Conservation (phyloP, 2,113 vertebrate species). For the Sterrhoptilus dennistouni region DNA sequence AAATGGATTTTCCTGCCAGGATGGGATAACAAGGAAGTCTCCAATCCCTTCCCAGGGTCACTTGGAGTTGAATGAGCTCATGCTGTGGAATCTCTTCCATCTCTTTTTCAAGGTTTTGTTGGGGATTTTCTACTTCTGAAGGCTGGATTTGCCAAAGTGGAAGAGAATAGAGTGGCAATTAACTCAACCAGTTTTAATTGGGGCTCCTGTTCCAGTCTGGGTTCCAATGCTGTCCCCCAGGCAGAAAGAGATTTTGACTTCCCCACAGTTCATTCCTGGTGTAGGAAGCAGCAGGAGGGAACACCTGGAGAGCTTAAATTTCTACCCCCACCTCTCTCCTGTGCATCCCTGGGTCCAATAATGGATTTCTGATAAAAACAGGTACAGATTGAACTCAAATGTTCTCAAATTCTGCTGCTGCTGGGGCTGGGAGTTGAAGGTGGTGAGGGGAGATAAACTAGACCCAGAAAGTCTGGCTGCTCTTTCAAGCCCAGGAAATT, state of each 20-base stretch:
- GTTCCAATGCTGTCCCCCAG: no score
- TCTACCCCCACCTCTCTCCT: neutral
- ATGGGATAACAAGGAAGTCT: neutral
- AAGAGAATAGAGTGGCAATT: neutral
- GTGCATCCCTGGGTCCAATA: no score
- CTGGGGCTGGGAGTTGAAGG: neutral
- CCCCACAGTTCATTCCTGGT: neutral
- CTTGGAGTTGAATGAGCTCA: neutral
- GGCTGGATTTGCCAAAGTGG: neutral
- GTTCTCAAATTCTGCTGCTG: neutral
- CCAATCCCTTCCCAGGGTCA: neutral
- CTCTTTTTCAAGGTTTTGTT: neutral
- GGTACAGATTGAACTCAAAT: rapidly evolving
- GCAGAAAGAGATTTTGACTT: neutral
- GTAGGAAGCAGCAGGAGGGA: neutral
- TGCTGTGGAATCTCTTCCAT: neutral
- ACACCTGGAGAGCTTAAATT: neutral
- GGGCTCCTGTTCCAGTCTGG: neutral
- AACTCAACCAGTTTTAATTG: neutral
- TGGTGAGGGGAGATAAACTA: neutral
- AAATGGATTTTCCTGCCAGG: neutral
- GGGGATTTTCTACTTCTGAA: neutral
- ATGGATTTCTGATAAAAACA: neutral
- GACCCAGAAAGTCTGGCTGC: neutral
- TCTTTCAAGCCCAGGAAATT: neutral